Evolutionary conservation across 1,140 invertebrate species (phyloP).

Genomic region (Zaprionus tsacasi): DNA sequence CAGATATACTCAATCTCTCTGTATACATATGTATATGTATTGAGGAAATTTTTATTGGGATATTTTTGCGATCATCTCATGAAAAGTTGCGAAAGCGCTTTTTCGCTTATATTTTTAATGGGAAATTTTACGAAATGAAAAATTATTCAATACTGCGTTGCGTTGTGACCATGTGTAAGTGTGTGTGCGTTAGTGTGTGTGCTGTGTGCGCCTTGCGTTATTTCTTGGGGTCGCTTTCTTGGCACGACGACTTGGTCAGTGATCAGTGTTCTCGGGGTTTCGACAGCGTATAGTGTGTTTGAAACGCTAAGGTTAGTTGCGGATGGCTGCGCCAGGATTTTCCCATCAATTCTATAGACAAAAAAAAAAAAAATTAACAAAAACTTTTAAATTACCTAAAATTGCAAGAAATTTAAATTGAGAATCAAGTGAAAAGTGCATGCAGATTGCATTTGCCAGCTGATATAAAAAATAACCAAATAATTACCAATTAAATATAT

Average conservation of each 20-base stretch:
- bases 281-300: constrained; percentile 84
- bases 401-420: constrained; percentile 11
- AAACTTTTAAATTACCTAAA: constrained; percentile 1
- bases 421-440: constrained; percentile 65
- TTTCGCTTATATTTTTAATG: constrained; percentile 69
- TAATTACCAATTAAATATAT: constrained; percentile 20
- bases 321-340: constrained; percentile 69
- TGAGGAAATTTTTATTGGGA: constrained; percentile 58
- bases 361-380: constrained; percentile 8
- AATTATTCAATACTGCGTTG: constrained; percentile 72
- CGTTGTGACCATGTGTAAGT: constrained; percentile 35
- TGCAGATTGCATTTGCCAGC: constrained; percentile 41
- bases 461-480: constrained; percentile 2
- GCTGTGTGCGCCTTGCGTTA: constrained; percentile 58
- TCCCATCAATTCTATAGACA: neutral
- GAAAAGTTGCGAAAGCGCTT: constrained; percentile 75
- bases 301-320: constrained; percentile 84
- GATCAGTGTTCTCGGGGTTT: constrained; percentile 85
- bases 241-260: constrained; percentile 71
- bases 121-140: constrained; percentile 73
- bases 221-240: constrained; percentile 74
- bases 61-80: constrained; percentile 17
- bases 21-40: neutral
- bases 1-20: neutral
- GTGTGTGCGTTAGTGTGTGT: constrained; percentile 31